These are phyloP conservation scores for Drosophila algonquin DNA, from an alignment of 2,888 invertebrate genomes.

Conservation along the genomic window DNA sequence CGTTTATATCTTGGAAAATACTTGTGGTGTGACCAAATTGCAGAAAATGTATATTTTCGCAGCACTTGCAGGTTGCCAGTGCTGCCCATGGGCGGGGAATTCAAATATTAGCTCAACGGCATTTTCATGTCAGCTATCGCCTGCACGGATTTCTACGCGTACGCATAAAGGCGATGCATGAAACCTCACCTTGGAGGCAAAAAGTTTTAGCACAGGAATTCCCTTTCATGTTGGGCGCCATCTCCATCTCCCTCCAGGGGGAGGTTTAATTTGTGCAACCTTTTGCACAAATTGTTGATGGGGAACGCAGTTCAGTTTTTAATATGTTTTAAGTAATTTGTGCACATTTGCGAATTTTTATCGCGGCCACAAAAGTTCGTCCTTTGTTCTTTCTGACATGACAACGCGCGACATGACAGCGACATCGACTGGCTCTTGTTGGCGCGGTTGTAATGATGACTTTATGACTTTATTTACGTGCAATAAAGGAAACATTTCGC, in stretches of 20 bases:
- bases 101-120: not conserved
- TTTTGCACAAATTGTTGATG: conserved; percentile 51
- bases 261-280: conserved; percentile 57
- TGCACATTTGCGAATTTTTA: conserved; percentile 73
- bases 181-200: not conserved
- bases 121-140: not conserved
- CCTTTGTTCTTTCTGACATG: conserved; percentile 47
- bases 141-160: not conserved
- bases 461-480: conserved; percentile 76
- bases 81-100: not conserved
- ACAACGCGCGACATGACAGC: not conserved
- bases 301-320: conserved; percentile 45
- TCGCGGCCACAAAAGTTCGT: conserved; percentile 71
- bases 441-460: conserved; percentile 73
- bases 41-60: too few relatives aligned
- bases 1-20: too few relatives aligned
- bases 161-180: not conserved
- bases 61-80: not conserved
- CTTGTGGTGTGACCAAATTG: too few relatives aligned
- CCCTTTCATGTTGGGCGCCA: conserved; percentile 27
- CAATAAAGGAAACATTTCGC: conserved; percentile 56
- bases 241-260: not conserved
- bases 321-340: conserved; percentile 74
- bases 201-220: conserved; percentile 22
- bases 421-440: conserved; percentile 35